phyloP scores from a whole-genome alignment of 2,797 vertebrate species.

The Sylvilagus floridanus region DNA sequence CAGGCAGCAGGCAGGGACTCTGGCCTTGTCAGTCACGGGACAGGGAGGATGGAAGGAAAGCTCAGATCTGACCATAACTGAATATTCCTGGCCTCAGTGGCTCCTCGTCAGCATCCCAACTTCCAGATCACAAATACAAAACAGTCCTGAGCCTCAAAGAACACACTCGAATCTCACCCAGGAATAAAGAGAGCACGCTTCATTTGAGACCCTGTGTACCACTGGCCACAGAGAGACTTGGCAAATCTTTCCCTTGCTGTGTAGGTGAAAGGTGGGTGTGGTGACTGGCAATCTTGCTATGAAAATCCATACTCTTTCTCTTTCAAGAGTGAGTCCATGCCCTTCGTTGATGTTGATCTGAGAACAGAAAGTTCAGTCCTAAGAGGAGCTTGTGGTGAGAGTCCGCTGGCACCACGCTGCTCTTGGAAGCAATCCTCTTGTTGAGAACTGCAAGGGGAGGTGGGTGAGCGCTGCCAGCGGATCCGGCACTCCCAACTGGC shows the following conservation, averaged over 20 bases:
- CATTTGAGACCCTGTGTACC: not conserved
- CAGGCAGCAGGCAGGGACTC: constrained; percentile 15
- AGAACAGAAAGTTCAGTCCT: constrained; percentile 68
- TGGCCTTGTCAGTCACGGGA: constrained; percentile 58
- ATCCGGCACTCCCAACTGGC: constrained; percentile 75
- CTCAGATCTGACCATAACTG: constrained; percentile 78
- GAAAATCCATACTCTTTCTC: not conserved
- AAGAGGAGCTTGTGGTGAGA: constrained; percentile 76
- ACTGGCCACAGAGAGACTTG: constrained; percentile 59
- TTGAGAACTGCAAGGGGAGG: constrained; percentile 76
- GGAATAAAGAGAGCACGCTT: not conserved
- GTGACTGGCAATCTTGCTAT: not conserved
- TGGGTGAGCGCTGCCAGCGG: constrained; percentile 73
- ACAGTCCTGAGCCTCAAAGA: constrained; percentile 76
- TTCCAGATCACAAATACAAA: not conserved
- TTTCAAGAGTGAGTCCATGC: constrained; percentile 20
- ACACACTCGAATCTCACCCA: constrained; percentile 43
- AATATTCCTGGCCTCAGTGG: constrained; percentile 73
- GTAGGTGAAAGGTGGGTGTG: not conserved
- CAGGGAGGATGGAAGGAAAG: not conserved
- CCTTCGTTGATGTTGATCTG: constrained; percentile 73
- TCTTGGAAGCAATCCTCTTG: constrained; percentile 71
- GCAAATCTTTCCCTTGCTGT: constrained; percentile 71
- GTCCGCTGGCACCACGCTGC: constrained; percentile 8
- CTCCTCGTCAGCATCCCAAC: not conserved